phyloP scores from a whole-genome alignment of 2,888 invertebrate species.

The Chalcis sispes region DNA sequence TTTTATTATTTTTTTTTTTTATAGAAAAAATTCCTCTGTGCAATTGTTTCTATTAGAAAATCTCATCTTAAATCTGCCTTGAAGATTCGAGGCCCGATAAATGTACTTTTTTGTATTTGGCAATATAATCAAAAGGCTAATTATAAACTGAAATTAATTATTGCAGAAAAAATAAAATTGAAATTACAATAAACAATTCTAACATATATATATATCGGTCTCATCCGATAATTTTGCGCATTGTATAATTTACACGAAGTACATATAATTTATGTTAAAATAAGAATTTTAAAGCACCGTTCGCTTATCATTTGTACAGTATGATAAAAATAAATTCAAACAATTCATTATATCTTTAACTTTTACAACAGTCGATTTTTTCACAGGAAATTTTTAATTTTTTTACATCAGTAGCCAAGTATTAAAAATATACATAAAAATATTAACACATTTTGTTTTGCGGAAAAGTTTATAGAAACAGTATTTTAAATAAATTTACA shows the following conservation, averaged over 20 bases:
- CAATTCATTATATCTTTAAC: background rate
- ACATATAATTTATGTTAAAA: slow-evolving; percentile 26
- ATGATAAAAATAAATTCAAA: slow-evolving; percentile 7
- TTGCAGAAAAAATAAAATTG: background rate
- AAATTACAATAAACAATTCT: slow-evolving; percentile 12
- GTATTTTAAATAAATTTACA: slow-evolving; percentile 17
- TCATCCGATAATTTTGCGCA: slow-evolving; percentile 18
- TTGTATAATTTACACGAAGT: slow-evolving; percentile 26
- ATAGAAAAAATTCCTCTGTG: slow-evolving; percentile 51
- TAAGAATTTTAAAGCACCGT: slow-evolving; percentile 16
- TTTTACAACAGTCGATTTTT: background rate
- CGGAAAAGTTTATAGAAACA: slow-evolving; percentile 27
- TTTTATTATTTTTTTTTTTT: slow-evolving; percentile 32
- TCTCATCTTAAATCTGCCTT: slow-evolving; percentile 20
- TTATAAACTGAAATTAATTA: background rate
- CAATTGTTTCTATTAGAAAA: slow-evolving; percentile 40
- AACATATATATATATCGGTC: background rate
- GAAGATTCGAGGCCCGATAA: slow-evolving; percentile 20
- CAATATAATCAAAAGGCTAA: slow-evolving; percentile 29
- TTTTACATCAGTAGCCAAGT: slow-evolving; percentile 7
- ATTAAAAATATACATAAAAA: slow-evolving; percentile 35
- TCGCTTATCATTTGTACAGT: slow-evolving; percentile 23
- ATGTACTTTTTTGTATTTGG: slow-evolving; percentile 22
- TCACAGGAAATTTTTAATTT: background rate
- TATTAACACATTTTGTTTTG: slow-evolving; percentile 6